Percentiles rank a stretch among this genome's conserved stretches.
Evolutionary conservation across 2,797 vertebrate genomes (phyloP).

Genomic region (Scyliorhinus canicula): DNA sequence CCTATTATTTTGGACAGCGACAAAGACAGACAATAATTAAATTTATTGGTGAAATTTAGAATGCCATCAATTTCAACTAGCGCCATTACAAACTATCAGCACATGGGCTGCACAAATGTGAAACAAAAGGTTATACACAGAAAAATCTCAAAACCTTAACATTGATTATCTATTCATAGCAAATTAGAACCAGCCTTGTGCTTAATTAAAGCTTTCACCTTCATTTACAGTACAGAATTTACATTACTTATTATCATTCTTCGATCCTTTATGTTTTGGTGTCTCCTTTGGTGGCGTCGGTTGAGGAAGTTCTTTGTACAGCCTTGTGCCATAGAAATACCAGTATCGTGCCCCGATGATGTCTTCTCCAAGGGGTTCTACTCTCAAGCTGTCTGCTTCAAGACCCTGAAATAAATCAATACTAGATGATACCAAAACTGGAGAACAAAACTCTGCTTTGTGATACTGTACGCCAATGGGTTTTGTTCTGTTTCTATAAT

Average conservation of each 20-base stretch:
- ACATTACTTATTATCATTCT: slow-evolving; percentile 34
- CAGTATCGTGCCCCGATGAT: slow-evolving; percentile 36
- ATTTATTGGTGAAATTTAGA: background rate
- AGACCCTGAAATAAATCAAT: slow-evolving; percentile 33
- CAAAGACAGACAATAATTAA: background rate
- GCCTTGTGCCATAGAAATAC: slow-evolving; percentile 40
- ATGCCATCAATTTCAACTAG: background rate
- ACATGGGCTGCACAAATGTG: background rate
- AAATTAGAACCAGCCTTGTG: background rate
- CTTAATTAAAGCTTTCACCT: background rate
- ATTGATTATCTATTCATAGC: background rate
- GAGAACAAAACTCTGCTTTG: background rate
- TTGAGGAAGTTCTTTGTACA: slow-evolving; percentile 40
- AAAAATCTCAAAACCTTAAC: background rate
- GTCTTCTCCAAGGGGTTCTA: slow-evolving; percentile 38
- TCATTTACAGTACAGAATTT: background rate
- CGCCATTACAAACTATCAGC: background rate
- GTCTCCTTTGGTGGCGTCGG: slow-evolving; percentile 1
- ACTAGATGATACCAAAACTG: background rate
- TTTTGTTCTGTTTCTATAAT: background rate
- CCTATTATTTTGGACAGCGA: background rate
- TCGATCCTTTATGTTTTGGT: background rate
- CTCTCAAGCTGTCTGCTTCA: slow-evolving; percentile 37
- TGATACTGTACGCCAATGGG: background rate
- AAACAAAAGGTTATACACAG: background rate